Evolutionary conservation across 2,888 invertebrate species (phyloP), one percentile per base, ranked within the genome.

Genomic region (Xestia c-nigrum): DNA sequence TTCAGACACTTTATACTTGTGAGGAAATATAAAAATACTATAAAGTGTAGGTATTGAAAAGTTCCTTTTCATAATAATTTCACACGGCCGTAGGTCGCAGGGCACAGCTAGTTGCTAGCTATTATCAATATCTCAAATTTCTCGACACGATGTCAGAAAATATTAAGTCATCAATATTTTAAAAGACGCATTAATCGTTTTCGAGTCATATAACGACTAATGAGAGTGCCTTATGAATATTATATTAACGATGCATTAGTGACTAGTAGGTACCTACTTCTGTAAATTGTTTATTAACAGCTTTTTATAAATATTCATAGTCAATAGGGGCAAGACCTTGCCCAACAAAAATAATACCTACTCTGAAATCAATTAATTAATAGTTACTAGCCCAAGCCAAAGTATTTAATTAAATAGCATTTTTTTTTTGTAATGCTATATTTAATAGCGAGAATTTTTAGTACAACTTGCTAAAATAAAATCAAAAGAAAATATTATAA

Each of bases 291-390:
- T 40, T 65, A 21, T 70, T 40, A 40, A 14, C 38, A 46, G 21
- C 1, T 65, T 52, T 66, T 78, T 66, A 79, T 69, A 50, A 31
- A 74, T 66, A 80, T 79, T 79, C n/a, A 69, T 57, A 10, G 7
- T 24, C 5, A 38, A 21, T 1, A 21, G 38, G n/a, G 19, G 12
- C 65, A 40, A 73, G 52, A 79, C 79, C 79, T 79, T 78, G 63
- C 50, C n/a, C 61, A 63, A 6, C 21, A 50, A 68, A 78, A 63
- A 24, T 10, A 50, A 46, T 40, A 19, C n/a, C n/a, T n/a, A n/a
- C 31, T 52, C 31, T 78, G 38, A 46, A 57, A 38, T 52, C 24
- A 76, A 43, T 69, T 61, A 74, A 59, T 72, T 74, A 74, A 61
- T 16, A 16, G 16, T 19, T 38, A 52, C 6, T 50, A 52, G 3